Percentiles rank a stretch among this genome's conserved stretches.
These are phyloP conservation scores for Genyomyrus donnyi DNA, from an alignment of 2,113 vertebrate genomes.

Conservation along the genomic window DNA sequence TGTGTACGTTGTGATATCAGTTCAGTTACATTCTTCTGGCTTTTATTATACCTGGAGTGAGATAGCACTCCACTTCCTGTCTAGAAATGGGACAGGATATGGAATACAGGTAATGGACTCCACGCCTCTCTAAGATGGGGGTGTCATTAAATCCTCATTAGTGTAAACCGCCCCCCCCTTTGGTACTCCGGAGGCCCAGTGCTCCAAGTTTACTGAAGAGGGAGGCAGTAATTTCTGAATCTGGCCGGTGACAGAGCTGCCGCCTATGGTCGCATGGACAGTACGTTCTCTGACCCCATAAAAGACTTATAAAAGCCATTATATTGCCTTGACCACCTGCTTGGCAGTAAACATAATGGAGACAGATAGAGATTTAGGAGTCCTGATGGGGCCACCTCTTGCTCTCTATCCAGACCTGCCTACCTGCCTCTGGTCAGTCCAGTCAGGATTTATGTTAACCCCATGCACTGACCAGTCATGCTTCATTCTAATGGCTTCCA, in stretches of 20 bases:
- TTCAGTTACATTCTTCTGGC: not conserved
- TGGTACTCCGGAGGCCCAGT: not conserved
- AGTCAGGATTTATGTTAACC: not conserved
- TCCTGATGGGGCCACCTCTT: not conserved
- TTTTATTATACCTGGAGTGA: not conserved
- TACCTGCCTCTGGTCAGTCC: not conserved
- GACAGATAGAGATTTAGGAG: not conserved
- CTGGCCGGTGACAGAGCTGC: not conserved
- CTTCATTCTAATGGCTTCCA: not conserved
- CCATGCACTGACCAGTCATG: not conserved
- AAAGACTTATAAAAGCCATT: not conserved
- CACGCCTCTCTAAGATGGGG: not conserved
- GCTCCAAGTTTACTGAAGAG: not conserved
- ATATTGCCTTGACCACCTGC: not conserved
- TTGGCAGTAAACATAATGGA: not conserved
- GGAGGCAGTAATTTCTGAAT: not conserved
- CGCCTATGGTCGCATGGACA: not conserved
- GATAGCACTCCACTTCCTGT: not conserved
- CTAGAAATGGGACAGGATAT: not conserved
- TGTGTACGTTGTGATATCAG: not conserved
- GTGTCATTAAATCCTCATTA: not conserved
- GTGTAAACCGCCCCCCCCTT: not conserved
- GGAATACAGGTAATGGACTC: not conserved
- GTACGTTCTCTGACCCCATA: not conserved
- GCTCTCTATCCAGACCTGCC: not conserved